phyloP scores from a whole-genome alignment of 2,888 invertebrate species.

The Euclidia mi region DNA sequence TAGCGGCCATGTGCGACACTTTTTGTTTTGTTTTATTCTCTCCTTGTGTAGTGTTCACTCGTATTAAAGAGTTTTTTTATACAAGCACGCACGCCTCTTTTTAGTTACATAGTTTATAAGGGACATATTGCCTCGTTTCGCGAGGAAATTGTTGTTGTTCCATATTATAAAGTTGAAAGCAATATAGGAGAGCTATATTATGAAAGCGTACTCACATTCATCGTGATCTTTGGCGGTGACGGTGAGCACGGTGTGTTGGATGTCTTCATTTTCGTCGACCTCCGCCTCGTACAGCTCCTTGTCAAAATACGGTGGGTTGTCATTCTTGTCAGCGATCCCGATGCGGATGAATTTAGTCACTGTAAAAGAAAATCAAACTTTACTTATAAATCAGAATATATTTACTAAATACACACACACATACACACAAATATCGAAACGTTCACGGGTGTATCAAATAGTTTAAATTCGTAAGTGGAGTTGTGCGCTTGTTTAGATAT shows the following conservation, averaged over 20 bases:
- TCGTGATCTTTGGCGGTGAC: conserved; percentile 99
- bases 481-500: conserved; percentile 37
- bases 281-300: conserved; percentile 99
- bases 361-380: conserved; percentile 88
- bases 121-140: conserved; percentile 13
- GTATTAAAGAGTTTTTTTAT: conserved; percentile 41
- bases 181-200: conserved; percentile 21
- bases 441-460: conserved; percentile 1
- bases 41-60: conserved; percentile 36
- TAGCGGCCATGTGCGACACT: conserved; percentile 52
- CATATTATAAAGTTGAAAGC: conserved; percentile 17
- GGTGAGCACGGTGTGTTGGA: conserved; percentile 98
- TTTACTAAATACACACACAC: not conserved
- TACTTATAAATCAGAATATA: conserved; percentile 25
- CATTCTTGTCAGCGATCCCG: conserved; percentile 99
- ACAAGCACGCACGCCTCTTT: conserved; percentile 34
- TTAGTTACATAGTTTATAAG: conserved; percentile 13
- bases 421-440: conserved; percentile 13
- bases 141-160: conserved; percentile 17
- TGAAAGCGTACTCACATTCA: conserved; percentile 95
- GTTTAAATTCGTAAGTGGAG: conserved; percentile 12
- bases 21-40: conserved; percentile 56
- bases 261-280: conserved; percentile 99
- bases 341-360: conserved; percentile 99
- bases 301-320: conserved; percentile 99